Percentiles rank a stretch among this genome's conserved stretches.
Evolutionary conservation across 2,888 invertebrate species (phyloP).

Genomic region (Clusia tigrina): DNA sequence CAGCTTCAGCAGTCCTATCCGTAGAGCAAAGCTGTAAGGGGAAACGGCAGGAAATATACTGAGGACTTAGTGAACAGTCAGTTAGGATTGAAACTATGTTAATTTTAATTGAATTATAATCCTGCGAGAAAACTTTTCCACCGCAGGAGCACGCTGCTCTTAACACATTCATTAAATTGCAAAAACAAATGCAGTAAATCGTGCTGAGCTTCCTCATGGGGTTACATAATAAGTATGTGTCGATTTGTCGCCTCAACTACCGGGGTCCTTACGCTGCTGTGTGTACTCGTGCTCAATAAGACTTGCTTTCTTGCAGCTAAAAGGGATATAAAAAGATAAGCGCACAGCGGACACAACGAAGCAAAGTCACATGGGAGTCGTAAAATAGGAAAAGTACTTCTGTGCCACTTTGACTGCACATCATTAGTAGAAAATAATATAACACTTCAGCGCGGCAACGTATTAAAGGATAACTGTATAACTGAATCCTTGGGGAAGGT

Average conservation of each 20-base stretch:
- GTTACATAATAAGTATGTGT: background rate
- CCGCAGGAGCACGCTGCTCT: no score
- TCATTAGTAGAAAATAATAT: background rate
- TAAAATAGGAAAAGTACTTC: conserved; percentile 30
- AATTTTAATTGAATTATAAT: no score
- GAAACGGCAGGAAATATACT: conserved; percentile 2
- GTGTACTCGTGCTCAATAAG: background rate
- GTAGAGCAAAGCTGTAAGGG: conserved; percentile 22
- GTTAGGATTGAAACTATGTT: no score
- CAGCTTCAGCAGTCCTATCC: conserved; percentile 30
- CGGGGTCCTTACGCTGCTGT: no score
- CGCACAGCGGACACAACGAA: conserved; percentile 9
- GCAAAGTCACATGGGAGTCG: conserved; percentile 37
- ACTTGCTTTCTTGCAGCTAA: background rate
- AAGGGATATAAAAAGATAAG: background rate
- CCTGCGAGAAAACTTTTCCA: no score
- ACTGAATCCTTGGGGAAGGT: background rate
- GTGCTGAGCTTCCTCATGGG: no score
- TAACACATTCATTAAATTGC: background rate
- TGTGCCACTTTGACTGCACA: conserved; percentile 4
- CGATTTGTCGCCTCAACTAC: background rate
- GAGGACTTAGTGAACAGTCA: no score
- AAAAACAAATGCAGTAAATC: background rate
- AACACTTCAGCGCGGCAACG: no score
- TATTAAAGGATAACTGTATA: no score